Percentiles rank a stretch among this genome's conserved stretches.
Conservation (phyloP, 2,113 vertebrate genomes). For the Sander lucioperca region DNA sequence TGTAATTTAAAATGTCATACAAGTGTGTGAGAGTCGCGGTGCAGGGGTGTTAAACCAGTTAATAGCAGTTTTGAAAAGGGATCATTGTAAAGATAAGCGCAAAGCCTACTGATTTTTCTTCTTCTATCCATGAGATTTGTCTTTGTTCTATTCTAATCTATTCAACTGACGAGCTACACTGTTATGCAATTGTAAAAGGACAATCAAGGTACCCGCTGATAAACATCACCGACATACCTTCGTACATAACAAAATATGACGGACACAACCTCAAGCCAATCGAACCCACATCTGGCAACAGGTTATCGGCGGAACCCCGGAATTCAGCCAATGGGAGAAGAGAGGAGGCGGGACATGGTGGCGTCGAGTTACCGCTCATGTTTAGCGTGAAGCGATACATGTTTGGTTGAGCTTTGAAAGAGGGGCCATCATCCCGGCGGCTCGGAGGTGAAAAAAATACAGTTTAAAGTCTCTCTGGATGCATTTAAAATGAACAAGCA, state of each 20-base stretch:
- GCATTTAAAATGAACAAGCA: slow-evolving; percentile 48
- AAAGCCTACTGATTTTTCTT: background rate
- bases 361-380: slow-evolving; percentile 27
- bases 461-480: slow-evolving; percentile 67
- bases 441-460: slow-evolving; percentile 74
- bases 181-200: slow-evolving; percentile 34
- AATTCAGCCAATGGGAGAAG: slow-evolving; percentile 68
- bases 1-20: background rate
- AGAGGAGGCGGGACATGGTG: slow-evolving; percentile 44
- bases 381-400: slow-evolving; percentile 57
- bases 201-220: slow-evolving; percentile 58
- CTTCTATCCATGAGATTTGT: background rate
- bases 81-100: background rate
- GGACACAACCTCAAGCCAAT: slow-evolving; percentile 62
- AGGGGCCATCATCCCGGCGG: slow-evolving; percentile 83
- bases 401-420: slow-evolving; percentile 84
- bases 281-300: slow-evolving; percentile 8
- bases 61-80: background rate
- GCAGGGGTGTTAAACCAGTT: background rate
- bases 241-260: slow-evolving; percentile 28
- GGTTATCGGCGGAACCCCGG: slow-evolving; percentile 22
- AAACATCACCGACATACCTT: slow-evolving; percentile 54
- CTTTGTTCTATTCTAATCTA: background rate
- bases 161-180: background rate
- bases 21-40: background rate